Evolutionary conservation across 2,113 vertebrate genomes (phyloP).

Genomic region (Erythrocercus mccallii): DNA sequence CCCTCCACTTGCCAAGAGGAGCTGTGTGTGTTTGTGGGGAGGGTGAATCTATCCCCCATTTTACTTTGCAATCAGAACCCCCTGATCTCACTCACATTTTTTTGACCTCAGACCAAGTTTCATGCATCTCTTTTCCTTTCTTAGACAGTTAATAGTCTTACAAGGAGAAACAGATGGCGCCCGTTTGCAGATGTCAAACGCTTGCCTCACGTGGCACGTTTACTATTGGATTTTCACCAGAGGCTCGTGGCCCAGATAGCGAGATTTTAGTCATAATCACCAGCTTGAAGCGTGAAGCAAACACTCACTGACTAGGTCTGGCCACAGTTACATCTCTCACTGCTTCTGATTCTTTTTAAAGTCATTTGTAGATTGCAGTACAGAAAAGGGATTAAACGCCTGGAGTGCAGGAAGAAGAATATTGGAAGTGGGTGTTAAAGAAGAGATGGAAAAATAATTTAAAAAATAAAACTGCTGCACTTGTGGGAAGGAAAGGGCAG

Average conservation of each 20-base stretch:
- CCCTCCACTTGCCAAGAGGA: background rate
- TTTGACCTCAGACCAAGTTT: background rate
- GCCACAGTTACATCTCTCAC: background rate
- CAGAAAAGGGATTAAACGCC: background rate
- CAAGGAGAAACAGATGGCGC: slow-evolving; percentile 29
- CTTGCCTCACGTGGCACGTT: background rate
- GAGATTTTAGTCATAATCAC: background rate
- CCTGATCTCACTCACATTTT: background rate
- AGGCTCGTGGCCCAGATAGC: background rate
- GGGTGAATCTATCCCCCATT: background rate
- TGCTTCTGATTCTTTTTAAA: background rate
- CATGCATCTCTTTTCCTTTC: background rate
- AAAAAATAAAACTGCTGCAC: background rate
- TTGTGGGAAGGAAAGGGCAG: background rate
- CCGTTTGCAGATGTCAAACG: background rate
- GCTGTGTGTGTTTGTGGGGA: rapidly evolving
- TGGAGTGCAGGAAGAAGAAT: background rate
- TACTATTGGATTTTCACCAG: background rate
- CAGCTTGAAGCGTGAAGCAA: background rate
- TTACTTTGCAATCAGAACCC: background rate
- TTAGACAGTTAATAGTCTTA: slow-evolving; percentile 20
- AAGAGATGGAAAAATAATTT: background rate
- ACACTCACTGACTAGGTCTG: background rate
- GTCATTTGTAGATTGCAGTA: background rate
- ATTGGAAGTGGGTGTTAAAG: background rate